Evolutionary conservation across 2,888 invertebrate species (phyloP).

Genomic region (Thera britannica): DNA sequence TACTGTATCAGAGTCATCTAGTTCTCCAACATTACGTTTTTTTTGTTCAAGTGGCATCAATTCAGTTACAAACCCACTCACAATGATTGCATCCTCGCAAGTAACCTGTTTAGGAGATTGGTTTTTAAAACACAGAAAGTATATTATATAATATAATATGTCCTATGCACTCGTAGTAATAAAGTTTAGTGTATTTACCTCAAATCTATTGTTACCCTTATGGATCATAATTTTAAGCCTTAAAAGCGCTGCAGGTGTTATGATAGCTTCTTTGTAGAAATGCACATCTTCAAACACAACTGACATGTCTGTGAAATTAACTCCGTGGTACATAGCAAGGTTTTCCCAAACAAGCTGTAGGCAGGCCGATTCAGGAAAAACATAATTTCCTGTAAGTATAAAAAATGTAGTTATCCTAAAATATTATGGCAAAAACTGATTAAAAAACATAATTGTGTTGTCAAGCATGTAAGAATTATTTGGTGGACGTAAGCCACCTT

Average conservation of each 20-base stretch:
- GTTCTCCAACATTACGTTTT: slow-evolving; percentile 20
- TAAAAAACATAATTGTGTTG: no score
- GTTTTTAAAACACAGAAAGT: not conserved
- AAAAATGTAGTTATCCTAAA: not conserved
- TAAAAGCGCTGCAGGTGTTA: slow-evolving; percentile 36
- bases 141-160: no score
- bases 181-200: slow-evolving; percentile 39
- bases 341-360: slow-evolving; percentile 79
- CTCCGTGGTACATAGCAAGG: slow-evolving; percentile 66
- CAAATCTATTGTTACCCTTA: slow-evolving; percentile 49
- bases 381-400: slow-evolving; percentile 59
- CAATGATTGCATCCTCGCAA: slow-evolving; percentile 41
- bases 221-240: slow-evolving; percentile 43
- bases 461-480: no score
- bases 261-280: slow-evolving; percentile 41
- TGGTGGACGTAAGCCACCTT: no score
- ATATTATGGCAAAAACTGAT: no score
- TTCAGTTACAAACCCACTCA: slow-evolving; percentile 42
- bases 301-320: slow-evolving; percentile 56
- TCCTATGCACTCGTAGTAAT: no score
- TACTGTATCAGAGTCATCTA: slow-evolving; percentile 35
- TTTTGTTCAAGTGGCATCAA: slow-evolving; percentile 4
- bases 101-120: slow-evolving; percentile 41
- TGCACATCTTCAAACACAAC: slow-evolving; percentile 43
- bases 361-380: slow-evolving; percentile 88